Conservation (phyloP, 1,140 invertebrate species). For the Caenorhabditis remanei region DNA sequence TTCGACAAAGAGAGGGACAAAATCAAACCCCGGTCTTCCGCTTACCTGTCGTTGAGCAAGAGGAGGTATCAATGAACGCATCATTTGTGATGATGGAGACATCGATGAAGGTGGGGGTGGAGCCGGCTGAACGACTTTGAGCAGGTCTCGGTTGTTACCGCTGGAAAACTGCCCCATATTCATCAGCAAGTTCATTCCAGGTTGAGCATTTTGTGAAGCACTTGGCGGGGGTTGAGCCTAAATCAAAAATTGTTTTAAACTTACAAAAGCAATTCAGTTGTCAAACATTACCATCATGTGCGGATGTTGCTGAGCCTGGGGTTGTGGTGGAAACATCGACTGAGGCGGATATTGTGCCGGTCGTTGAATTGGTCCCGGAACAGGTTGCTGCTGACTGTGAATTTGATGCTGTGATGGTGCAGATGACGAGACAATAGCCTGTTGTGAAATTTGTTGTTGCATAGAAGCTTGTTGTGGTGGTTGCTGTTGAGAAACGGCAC, state of each 20-base stretch:
- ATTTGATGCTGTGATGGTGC: background rate
- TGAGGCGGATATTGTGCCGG: slow-evolving; percentile 15
- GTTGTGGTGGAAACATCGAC: slow-evolving; percentile 22
- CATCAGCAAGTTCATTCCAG: slow-evolving; percentile 24
- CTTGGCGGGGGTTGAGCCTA: slow-evolving; percentile 9
- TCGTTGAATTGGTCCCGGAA: slow-evolving; percentile 26
- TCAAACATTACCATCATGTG: slow-evolving; percentile 12
- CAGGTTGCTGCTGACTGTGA: slow-evolving; percentile 9
- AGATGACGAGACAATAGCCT: background rate
- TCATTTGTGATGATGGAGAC: slow-evolving; percentile 27
- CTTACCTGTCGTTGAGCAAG: slow-evolving; percentile 37
- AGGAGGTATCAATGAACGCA: slow-evolving; percentile 24
- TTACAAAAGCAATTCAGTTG: background rate
- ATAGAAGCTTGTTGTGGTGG: background rate
- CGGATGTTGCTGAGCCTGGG: slow-evolving; percentile 23
- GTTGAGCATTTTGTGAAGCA: slow-evolving; percentile 10
- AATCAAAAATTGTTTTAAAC: background rate
- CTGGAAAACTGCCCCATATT: slow-evolving; percentile 5
- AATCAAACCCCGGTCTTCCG: too few species aligned
- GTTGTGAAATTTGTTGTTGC: slow-evolving; percentile 21
- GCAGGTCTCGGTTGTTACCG: slow-evolving; percentile 6
- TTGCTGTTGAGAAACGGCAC: slow-evolving; percentile 24
- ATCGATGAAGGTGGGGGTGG: slow-evolving; percentile 4
- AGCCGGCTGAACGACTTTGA: slow-evolving; percentile 39
- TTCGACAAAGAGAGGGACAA: too few species aligned